A percentile compares a stretch with the other conserved stretches of the same genome.
These are phyloP conservation scores for Microcebus griseorufus DNA, from an alignment of 2,113 vertebrate genomes.

Conservation along the genomic window DNA sequence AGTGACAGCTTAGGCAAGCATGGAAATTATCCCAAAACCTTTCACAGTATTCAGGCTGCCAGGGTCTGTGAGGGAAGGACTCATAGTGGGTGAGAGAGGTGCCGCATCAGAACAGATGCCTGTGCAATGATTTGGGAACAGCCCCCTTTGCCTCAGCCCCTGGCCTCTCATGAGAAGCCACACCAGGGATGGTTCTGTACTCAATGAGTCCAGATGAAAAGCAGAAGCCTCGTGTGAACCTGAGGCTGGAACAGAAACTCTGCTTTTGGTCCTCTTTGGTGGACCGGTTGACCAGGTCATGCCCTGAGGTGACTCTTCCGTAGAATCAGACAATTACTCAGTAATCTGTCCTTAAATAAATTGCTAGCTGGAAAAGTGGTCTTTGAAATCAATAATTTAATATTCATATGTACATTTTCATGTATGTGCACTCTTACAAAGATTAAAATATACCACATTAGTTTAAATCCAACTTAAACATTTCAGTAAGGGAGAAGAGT, in stretches of 20 bases:
- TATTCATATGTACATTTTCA: background rate
- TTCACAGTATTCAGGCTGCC: background rate
- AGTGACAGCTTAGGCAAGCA: background rate
- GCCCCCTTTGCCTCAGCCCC: background rate
- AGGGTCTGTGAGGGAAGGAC: background rate
- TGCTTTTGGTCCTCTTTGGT: background rate
- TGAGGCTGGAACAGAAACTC: background rate
- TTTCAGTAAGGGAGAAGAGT: background rate
- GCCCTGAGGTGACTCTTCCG: background rate
- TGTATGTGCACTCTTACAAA: background rate
- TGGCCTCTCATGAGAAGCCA: background rate
- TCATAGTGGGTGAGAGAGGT: background rate
- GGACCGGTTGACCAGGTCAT: background rate
- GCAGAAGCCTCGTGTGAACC: background rate
- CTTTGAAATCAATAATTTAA: constrained; percentile 26
- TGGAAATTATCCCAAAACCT: background rate
- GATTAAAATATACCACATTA: background rate
- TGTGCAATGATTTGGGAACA: background rate
- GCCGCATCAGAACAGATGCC: background rate
- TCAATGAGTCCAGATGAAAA: background rate
- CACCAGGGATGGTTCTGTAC: background rate
- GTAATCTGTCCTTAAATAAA: background rate
- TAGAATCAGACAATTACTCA: background rate
- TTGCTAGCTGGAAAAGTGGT: background rate
- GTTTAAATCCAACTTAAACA: constrained; percentile 13